Evolutionary conservation across 2,113 vertebrate species (phyloP).

Genomic region (Acrocephalus kingi): DNA sequence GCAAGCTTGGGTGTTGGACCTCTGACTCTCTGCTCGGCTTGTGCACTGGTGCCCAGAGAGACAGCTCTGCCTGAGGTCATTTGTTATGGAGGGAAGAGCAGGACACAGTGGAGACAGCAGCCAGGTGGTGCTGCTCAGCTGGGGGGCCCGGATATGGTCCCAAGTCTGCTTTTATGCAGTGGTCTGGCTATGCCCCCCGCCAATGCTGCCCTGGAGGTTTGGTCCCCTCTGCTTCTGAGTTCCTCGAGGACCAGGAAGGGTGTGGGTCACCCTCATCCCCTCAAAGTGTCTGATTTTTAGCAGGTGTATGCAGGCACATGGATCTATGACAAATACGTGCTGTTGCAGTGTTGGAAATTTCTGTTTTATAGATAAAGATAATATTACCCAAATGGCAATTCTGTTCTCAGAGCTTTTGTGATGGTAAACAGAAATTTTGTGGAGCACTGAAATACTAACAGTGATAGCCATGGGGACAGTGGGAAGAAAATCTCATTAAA

Average conservation of each 20-base stretch:
- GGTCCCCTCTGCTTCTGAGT: background rate
- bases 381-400: background rate
- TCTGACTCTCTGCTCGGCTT: background rate
- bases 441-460: background rate
- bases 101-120: rapidly evolving
- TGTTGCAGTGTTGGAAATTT: background rate
- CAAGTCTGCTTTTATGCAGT: background rate
- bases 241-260: rapidly evolving
- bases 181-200: background rate
- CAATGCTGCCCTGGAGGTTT: background rate
- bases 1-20: background rate
- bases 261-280: background rate
- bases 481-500: background rate
- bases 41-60: background rate
- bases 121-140: background rate
- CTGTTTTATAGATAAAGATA: background rate
- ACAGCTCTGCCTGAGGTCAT: background rate
- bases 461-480: background rate
- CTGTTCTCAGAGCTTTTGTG: background rate
- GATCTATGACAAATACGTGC: background rate
- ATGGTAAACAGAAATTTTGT: background rate
- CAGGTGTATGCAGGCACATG: background rate
- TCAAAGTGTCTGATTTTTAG: background rate
- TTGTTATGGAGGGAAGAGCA: background rate
- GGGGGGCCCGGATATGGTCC: background rate